Conservation (phyloP, 2,113 vertebrate genomes). For the Myocastor coypus region DNA sequence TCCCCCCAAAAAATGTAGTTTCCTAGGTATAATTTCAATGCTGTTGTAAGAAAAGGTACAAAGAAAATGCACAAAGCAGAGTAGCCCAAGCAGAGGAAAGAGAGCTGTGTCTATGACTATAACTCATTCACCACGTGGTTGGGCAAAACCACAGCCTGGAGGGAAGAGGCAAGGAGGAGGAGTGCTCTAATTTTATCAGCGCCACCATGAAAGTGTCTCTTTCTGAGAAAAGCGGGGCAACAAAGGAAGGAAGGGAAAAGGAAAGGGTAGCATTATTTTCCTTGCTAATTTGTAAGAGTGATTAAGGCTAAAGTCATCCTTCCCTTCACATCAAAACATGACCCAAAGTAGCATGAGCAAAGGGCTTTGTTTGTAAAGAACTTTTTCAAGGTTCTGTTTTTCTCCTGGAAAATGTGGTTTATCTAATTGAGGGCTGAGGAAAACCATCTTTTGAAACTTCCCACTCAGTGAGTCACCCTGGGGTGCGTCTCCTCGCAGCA, state of each 20-base stretch:
- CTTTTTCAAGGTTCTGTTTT: constrained; percentile 86
- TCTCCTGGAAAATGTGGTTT: constrained; percentile 91
- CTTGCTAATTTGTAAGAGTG: constrained; percentile 79
- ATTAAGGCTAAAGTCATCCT: constrained; percentile 76
- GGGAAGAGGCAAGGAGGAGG: constrained; percentile 58
- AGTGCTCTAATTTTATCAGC: constrained; percentile 71
- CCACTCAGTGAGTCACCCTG: constrained; percentile 88
- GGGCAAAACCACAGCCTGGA: constrained; percentile 70
- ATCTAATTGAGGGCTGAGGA: constrained; percentile 88
- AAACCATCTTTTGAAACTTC: constrained; percentile 88
- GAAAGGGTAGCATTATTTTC: constrained; percentile 64
- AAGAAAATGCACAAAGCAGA: constrained; percentile 17
- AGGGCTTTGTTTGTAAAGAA: constrained; percentile 75
- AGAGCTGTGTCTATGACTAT: not conserved
- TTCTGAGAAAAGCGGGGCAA: constrained; percentile 57
- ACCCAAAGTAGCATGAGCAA: constrained; percentile 69
- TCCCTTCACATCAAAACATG: constrained; percentile 73
- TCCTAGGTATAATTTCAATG: not conserved
- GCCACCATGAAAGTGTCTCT: constrained; percentile 64
- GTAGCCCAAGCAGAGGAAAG: not conserved
- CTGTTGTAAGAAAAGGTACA: not conserved
- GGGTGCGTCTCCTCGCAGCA: constrained; percentile 86
- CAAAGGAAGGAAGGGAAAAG: constrained; percentile 7
- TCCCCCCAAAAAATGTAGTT: not conserved
- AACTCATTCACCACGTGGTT: constrained; percentile 37